Base-by-base conservation (phyloP, 2,797 vertebrate genomes). In the Trichosurus vulpecula region DNA sequence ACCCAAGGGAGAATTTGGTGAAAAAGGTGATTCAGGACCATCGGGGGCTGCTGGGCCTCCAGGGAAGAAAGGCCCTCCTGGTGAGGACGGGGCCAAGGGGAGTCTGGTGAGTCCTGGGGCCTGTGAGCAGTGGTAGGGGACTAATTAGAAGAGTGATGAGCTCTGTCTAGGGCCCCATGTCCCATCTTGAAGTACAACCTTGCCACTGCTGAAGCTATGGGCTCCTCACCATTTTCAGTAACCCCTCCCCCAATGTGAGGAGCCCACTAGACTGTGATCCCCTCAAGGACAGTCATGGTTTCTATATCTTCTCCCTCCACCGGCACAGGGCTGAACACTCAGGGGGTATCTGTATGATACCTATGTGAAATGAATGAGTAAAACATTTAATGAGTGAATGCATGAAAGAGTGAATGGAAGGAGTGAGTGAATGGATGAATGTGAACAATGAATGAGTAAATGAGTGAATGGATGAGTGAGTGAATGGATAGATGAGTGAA, bases 81-180 rank as follows among this genome's bases (percentile, higher is more conserved):
- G 99, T 95, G 99, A 99, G 61, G 99, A 99, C 6, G 99, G 99
- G 94, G 51, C 99, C 96, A 99, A 99, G 98, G 99, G 99, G 98
- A 99, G 98, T 91, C 91, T 98, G 96, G 99, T 99, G 95, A 99
- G 99, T 98, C 12, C 25, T 51, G 53, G 13, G 51, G 54, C 0
- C 6, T 11, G 0, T 0, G 9, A 52, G 53, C n/a, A 47, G 31
- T n/a, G 89, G 4, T 1, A 0, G 1, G 30, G 54, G 27, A 0
- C 10, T 51, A 41, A 54, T 29, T 52, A 41, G 91, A 90, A n/a
- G 55, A 56, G 25, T 27, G 55, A 56, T 27, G 13, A 66, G 5
- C 13, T 51, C 66, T 81, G 3, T 81, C 19, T 81, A 41, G 22
- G n/a, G 8, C 0, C 66, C 19, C n/a, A 47, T 41, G 81, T 47